Evolutionary conservation across 2,888 invertebrate genomes (phyloP).

Genomic region (Molanna angustata): DNA sequence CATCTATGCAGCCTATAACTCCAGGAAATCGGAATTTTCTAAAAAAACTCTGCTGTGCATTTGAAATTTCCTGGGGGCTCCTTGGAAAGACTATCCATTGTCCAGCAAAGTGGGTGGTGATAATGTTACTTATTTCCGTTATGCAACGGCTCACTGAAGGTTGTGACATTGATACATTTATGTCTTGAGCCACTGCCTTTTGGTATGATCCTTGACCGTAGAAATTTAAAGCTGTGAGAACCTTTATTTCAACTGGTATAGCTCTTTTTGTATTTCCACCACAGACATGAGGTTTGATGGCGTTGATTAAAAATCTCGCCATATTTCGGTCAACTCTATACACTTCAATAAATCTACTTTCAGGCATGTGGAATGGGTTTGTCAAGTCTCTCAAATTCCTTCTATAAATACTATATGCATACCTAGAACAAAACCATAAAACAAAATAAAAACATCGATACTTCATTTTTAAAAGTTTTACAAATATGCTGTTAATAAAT

Average conservation of each 20-base stretch:
- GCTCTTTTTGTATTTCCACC: neutral
- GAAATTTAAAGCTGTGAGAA: neutral
- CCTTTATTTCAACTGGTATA: neutral
- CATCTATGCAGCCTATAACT: neutral
- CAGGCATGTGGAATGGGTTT: neutral
- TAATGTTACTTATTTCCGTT: neutral
- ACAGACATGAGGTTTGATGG: neutral
- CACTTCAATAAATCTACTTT: neutral
- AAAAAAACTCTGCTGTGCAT: neutral
- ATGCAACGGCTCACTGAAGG: neutral
- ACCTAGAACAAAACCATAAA: neutral
- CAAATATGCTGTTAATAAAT: no score
- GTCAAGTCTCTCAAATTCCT: neutral
- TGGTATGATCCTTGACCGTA: neutral
- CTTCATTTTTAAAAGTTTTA: no score
- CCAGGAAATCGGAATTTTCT: neutral
- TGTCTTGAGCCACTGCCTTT: neutral
- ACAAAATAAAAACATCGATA: no score
- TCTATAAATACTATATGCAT: neutral
- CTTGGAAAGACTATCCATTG: neutral
- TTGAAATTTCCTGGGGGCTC: neutral
- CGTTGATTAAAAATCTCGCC: neutral
- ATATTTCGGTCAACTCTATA: neutral
- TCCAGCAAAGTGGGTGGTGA: neutral
- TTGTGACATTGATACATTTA: neutral